Conservation (phyloP, 2,888 invertebrate genomes). For the Tetragnatha montana region DNA sequence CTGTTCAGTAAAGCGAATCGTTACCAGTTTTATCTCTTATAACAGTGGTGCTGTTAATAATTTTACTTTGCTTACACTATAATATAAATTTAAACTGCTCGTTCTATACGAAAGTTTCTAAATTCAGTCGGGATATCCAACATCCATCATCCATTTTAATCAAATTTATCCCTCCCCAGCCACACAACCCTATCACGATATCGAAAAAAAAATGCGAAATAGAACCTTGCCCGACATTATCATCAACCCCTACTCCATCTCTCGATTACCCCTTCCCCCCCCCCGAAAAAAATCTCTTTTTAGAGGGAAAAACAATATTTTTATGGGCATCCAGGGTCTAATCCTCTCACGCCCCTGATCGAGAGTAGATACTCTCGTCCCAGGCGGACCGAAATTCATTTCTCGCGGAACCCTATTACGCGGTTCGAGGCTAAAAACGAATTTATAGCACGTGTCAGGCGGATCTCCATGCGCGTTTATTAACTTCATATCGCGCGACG, state of each 20-base stretch:
- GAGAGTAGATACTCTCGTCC: constrained; percentile 3
- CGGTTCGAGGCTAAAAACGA: constrained; percentile 13
- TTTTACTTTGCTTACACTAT: too few relatives aligned
- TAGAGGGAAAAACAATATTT: background rate
- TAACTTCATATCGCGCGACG: constrained; percentile 61
- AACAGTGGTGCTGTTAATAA: too few relatives aligned
- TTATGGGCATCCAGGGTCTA: background rate
- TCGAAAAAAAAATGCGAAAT: background rate
- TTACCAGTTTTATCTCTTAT: too few relatives aligned
- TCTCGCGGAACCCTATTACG: constrained; percentile 50
- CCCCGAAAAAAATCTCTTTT: background rate
- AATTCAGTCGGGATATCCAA: too few relatives aligned
- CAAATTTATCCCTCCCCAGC: too few relatives aligned
- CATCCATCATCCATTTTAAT: too few relatives aligned
- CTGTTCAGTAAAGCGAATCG: too few relatives aligned
- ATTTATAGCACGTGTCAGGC: constrained; percentile 62
- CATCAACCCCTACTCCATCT: background rate
- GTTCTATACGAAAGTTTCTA: too few relatives aligned
- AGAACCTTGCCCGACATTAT: background rate
- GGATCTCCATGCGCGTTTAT: constrained; percentile 58
- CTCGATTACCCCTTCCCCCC: background rate
- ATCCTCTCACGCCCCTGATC: background rate
- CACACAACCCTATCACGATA: too few relatives aligned
- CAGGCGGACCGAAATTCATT: constrained; percentile 56
- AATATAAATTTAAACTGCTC: too few relatives aligned